phyloP scores from a whole-genome alignment of 35 echinoderm and acorn worm species.

The Acanthaster planci region DNA sequence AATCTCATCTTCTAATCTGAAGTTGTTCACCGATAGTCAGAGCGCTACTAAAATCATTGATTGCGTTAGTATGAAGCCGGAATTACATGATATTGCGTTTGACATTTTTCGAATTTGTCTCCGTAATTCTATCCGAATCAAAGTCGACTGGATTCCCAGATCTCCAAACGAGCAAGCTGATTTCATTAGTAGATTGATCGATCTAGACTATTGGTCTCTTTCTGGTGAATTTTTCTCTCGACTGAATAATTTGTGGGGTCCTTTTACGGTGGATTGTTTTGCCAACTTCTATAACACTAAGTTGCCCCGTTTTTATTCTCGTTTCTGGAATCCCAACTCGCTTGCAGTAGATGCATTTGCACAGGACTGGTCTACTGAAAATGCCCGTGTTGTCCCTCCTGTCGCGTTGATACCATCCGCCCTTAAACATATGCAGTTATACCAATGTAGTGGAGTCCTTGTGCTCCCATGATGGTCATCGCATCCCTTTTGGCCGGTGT shows the following conservation, averaged over 20 bases:
- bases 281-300: background rate
- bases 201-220: background rate
- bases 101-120: slow-evolving; percentile 10
- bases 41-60: background rate
- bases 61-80: slow-evolving; percentile 12
- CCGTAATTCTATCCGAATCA: background rate
- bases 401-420: background rate
- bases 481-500: background rate
- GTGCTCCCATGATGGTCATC: background rate
- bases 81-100: slow-evolving; percentile 3
- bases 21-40: background rate
- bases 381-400: background rate
- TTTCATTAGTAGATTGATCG: slow-evolving; percentile 9
- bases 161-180: background rate
- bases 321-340: background rate
- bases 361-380: background rate
- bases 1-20: background rate
- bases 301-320: background rate
- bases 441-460: background rate
- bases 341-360: background rate
- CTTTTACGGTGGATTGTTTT: background rate
- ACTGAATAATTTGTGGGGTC: slow-evolving; percentile 2
- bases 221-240: no score
- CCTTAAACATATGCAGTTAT: background rate
- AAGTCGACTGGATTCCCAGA: slow-evolving; percentile 15